Conservation (phyloP, 2,888 invertebrate species). For the Choristoneura rosaceana region DNA sequence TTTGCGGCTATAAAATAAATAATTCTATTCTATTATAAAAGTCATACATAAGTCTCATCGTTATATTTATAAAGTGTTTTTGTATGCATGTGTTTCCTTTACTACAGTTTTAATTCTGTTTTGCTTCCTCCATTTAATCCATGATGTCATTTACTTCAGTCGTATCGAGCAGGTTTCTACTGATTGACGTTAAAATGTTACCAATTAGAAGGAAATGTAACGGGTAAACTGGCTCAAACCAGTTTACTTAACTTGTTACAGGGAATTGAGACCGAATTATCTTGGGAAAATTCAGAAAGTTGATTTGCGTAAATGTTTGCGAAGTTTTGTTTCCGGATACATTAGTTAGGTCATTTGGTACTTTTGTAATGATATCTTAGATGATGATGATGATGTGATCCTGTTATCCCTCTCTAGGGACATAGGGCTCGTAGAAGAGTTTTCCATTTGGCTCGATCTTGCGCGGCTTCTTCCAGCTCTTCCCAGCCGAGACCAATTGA, state of each 20-base stretch:
- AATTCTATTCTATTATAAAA: too few species aligned
- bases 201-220: conserved; percentile 33
- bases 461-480: too few species aligned
- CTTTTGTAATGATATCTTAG: too few species aligned
- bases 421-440: too few species aligned
- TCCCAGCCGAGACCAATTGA: too few species aligned
- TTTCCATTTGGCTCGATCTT: too few species aligned
- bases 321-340: too few species aligned
- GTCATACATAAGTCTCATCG: too few species aligned
- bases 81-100: background rate
- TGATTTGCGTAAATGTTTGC: background rate
- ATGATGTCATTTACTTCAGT: background rate
- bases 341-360: too few species aligned
- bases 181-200: conserved; percentile 21
- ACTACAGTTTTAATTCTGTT: background rate
- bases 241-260: conserved; percentile 27
- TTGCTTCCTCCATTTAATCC: background rate
- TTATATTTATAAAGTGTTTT: background rate
- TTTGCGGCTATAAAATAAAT: too few species aligned
- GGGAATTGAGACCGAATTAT: conserved; percentile 5
- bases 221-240: conserved; percentile 33
- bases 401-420: too few species aligned
- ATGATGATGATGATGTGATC: too few species aligned
- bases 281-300: conserved; percentile 8
- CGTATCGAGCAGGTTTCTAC: background rate